Evolutionary conservation across 37 sponge, comb jelly and placozoan species (phyloP), one percentile per base, ranked within the genome.

Genomic region (Tethya wilhelma): DNA sequence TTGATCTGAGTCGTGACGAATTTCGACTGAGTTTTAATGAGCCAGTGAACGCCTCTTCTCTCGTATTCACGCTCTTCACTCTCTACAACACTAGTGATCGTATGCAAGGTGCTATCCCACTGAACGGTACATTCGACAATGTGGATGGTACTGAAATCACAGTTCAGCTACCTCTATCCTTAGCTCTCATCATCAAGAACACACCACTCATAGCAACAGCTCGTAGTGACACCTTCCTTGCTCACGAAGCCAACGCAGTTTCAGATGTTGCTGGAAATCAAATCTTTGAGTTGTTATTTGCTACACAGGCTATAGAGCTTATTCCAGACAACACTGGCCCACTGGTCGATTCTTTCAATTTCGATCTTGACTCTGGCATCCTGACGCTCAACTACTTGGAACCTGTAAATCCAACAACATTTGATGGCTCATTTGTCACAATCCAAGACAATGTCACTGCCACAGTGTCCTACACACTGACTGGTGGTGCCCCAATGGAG

Each of bases 21-120:
- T 41, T 96, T 25, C 14, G 14, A 26, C 74, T 96, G 22, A 89
- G 84, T 36, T 96, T 96, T 75, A 75, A 84, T 73, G 97, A 96
- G 49, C 88, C 97, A n/a, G 94, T 96, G 0, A 80, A 90, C 45
- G 86, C 68, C 25, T 71, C 74, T 36, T 82, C 79, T 26, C 55
- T 96, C 31, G 44, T 77, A 17, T 56, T 84, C 74, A 37, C 69
- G 17, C 71, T 9, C 11, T 83, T 93, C 55, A 87, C 79, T 30
- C 80, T 96, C 2, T 33, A 43, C 30, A 62, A 49, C 30, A 74
- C 56, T 20, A 49, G 19, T 28, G 41, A 72, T 43, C 57, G 38
- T 31, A n/a, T 46, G 20, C 23, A 41, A 23, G 64, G 66, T 5
- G 42, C 33, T 2, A 74, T 79, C 43, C 31, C 64, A 9, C 66